A percentile compares a stretch with the other conserved stretches of the same genome.
phyloP scores from a whole-genome alignment of 2,113 vertebrate species.

The Pseudonaja textilis region DNA sequence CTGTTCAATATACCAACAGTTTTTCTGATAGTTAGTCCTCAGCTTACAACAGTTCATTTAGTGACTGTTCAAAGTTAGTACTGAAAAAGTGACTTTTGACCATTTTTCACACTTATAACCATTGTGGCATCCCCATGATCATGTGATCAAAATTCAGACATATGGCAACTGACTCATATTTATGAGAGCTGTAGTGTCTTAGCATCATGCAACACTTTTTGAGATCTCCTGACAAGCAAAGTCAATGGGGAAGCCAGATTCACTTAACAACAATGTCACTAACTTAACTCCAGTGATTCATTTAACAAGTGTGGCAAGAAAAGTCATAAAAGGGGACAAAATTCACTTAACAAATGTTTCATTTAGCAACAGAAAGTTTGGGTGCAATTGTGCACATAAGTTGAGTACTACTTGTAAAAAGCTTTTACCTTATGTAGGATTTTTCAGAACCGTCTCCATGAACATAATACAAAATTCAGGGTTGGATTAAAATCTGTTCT shows the following conservation, averaged over 20 bases:
- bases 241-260: not conserved
- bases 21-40: not conserved
- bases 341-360: not conserved
- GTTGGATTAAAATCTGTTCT: not conserved
- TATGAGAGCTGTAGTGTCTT: not conserved
- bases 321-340: not conserved
- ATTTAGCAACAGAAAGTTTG: not conserved
- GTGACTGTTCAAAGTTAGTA: not conserved
- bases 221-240: not conserved
- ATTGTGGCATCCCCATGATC: not conserved
- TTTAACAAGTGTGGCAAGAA: not conserved
- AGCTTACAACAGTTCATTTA: not conserved
- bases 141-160: not conserved
- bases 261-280: not conserved
- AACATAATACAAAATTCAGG: not conserved
- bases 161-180: not conserved
- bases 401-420: not conserved
- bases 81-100: not conserved
- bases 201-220: not conserved
- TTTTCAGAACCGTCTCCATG: not conserved
- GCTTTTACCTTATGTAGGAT: rapidly evolving
- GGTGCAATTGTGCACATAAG: not conserved
- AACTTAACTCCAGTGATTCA: not conserved
- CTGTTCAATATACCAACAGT: rapidly evolving
- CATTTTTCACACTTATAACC: not conserved